phyloP scores from a whole-genome alignment of 1,140 invertebrate species.

The Eriocheir sinensis region DNA sequence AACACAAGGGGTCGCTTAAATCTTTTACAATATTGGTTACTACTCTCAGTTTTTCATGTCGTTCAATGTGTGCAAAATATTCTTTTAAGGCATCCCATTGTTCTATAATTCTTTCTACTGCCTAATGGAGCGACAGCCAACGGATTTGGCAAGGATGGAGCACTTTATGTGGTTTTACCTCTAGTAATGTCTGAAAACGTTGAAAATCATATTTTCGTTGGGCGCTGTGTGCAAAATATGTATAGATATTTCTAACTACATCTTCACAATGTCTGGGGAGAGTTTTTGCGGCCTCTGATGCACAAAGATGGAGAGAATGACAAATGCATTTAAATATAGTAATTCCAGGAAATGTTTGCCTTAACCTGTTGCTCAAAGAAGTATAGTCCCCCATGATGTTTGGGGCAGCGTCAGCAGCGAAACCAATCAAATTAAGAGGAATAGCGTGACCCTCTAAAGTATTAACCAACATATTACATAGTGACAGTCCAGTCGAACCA shows the following conservation, averaged over 20 bases:
- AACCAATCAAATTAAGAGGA: conserved; percentile 31
- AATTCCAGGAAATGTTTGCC: neutral
- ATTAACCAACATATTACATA: neutral
- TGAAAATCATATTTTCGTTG: conserved; percentile 39
- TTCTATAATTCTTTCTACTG: conserved; percentile 48
- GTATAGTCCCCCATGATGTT: conserved; percentile 26
- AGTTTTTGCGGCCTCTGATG: conserved; percentile 51
- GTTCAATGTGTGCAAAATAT: conserved; percentile 34
- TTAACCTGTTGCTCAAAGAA: conserved; percentile 37
- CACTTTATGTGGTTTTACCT: conserved; percentile 63
- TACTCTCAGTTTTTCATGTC: conserved; percentile 8
- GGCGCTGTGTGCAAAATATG: conserved; percentile 33
- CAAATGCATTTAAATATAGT: conserved; percentile 56
- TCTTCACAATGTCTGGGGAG: conserved; percentile 37
- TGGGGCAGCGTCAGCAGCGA: conserved; percentile 36
- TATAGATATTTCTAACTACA: conserved; percentile 38
- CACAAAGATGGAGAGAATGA: conserved; percentile 46
- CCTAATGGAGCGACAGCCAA: conserved; percentile 51
- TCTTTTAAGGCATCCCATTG: conserved; percentile 57
- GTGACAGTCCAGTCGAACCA: neutral
- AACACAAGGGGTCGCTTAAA: conserved; percentile 50
- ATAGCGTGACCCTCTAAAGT: neutral
- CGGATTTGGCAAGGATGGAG: conserved; percentile 52
- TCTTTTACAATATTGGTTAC: conserved; percentile 53
- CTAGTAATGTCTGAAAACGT: conserved; percentile 5